Conservation (phyloP, 2,113 vertebrate genomes). For the Spilogale gracilis region DNA sequence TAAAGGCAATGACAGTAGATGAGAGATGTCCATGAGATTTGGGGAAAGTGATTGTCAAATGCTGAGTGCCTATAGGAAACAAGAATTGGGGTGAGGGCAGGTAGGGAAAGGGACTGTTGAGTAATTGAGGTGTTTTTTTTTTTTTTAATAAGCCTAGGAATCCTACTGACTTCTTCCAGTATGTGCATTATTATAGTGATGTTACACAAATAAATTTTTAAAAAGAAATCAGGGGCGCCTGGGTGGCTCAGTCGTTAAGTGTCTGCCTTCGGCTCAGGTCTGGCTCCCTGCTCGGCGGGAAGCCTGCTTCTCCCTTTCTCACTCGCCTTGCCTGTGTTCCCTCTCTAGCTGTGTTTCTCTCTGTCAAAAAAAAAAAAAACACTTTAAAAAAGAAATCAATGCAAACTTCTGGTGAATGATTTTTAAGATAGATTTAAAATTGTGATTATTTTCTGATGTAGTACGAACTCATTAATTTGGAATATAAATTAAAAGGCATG, state of each 20-base stretch:
- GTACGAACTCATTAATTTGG: constrained; percentile 71
- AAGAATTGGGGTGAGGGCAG: not conserved
- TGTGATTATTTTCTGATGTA: constrained; percentile 61
- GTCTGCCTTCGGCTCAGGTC: too few relatives aligned
- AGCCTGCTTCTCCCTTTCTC: too few relatives aligned
- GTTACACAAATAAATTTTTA: constrained; percentile 17
- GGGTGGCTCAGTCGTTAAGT: too few relatives aligned
- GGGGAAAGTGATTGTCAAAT: constrained; percentile 35
- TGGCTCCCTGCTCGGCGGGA: too few relatives aligned
- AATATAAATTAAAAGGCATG: constrained; percentile 67
- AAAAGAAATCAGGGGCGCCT: constrained; percentile 14
- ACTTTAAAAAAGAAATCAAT: constrained; percentile 16
- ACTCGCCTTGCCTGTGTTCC: too few relatives aligned
- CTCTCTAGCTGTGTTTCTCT: too few relatives aligned
- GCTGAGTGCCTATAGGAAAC: not conserved
- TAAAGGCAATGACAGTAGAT: not conserved
- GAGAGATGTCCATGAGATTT: not conserved
- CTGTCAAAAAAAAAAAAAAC: too few relatives aligned
- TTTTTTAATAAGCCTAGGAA: constrained; percentile 13
- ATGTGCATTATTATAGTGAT: not conserved
- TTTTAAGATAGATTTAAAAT: constrained; percentile 58
- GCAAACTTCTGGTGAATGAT: constrained; percentile 46
- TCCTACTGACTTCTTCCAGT: constrained; percentile 41
- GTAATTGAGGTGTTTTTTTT: not conserved
- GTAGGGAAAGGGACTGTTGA: not conserved